Percentiles rank a stretch among this genome's conserved stretches.
phyloP scores from a whole-genome alignment of 2,113 vertebrate genomes.

The Leuciscus idus region DNA sequence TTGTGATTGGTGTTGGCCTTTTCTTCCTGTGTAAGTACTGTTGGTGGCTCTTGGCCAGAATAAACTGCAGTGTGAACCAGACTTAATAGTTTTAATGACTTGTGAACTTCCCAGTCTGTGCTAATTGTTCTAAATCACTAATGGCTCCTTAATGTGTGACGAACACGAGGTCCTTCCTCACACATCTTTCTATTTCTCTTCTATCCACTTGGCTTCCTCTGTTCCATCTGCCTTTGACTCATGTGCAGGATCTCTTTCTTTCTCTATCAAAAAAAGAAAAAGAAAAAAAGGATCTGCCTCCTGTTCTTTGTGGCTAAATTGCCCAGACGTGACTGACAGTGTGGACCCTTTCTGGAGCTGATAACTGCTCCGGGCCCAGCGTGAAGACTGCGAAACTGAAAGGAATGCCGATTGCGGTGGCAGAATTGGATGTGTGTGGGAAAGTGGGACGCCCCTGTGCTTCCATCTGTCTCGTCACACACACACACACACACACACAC shows the following conservation, averaged over 20 bases:
- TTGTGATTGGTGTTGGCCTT: background rate
- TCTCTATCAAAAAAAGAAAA: constrained; percentile 13
- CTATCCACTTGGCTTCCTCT: constrained; percentile 31
- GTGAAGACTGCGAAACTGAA: background rate
- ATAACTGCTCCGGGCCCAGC: background rate
- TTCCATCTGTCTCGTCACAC: constrained; percentile 18
- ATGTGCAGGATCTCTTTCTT: background rate
- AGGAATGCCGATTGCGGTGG: constrained; percentile 13
- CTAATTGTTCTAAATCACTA: constrained; percentile 1
- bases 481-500: constrained; percentile 15
- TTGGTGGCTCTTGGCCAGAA: background rate
- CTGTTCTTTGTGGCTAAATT: constrained; percentile 9
- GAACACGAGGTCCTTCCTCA: background rate
- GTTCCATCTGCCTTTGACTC: constrained; percentile 21
- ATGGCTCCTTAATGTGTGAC: constrained; percentile 9
- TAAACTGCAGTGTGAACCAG: background rate
- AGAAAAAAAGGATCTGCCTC: background rate
- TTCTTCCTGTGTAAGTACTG: background rate
- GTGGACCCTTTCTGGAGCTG: background rate
- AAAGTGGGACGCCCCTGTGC: constrained; percentile 26
- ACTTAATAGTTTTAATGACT: constrained; percentile 20
- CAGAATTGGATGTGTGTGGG: constrained; percentile 40
- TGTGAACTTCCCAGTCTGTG: constrained; percentile 5
- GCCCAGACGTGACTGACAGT: background rate
- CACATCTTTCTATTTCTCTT: constrained; percentile 23